Evolutionary conservation across 2,888 invertebrate genomes (phyloP).

Genomic region (Arrhopalites spinosus): DNA sequence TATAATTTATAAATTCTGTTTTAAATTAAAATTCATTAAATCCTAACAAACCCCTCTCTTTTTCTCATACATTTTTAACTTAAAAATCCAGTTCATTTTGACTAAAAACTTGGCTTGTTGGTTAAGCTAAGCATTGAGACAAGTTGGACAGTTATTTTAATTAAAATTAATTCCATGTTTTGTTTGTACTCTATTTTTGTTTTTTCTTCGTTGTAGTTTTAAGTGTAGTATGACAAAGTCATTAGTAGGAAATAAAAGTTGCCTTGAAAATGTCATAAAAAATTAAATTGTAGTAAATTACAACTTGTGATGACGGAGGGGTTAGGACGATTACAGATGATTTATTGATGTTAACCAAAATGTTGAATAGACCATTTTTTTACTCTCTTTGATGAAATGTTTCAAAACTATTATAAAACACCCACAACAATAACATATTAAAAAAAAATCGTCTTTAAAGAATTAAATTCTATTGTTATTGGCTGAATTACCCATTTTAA

Average conservation of each 20-base stretch:
- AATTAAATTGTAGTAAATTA: background rate
- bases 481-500: background rate
- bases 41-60: no score
- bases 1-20: no score
- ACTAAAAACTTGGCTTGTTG: no score
- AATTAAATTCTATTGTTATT: conserved; percentile 1
- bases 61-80: no score
- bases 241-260: background rate
- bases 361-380: background rate
- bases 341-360: background rate
- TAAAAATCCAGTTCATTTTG: no score
- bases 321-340: background rate
- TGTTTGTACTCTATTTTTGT: no score
- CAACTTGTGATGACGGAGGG: background rate
- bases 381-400: background rate
- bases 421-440: background rate
- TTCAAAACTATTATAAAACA: background rate
- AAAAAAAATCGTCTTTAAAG: background rate
- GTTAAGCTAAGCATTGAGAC: no score
- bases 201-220: background rate
- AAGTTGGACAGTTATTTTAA: no score
- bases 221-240: background rate
- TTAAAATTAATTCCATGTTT: no score
- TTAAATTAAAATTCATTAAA: no score
- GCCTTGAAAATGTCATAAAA: conserved; percentile 11